These are phyloP conservation scores for Agonum fuliginosum DNA, from an alignment of 2,888 invertebrate genomes.

Conservation along the genomic window DNA sequence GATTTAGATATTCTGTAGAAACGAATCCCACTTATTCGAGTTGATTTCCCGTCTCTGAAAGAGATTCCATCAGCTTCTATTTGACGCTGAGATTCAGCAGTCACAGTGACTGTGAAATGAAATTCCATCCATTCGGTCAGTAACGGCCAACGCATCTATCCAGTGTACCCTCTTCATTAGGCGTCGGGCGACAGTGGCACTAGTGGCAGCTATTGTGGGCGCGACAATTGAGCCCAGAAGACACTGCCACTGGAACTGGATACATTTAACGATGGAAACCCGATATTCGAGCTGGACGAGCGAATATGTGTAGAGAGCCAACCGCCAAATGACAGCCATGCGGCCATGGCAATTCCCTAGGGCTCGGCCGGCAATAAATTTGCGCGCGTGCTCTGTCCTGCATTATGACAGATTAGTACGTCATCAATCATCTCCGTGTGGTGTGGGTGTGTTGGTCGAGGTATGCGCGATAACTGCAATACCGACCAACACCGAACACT, in stretches of 20 bases:
- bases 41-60: not conserved
- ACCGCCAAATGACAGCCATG: slow-evolving; percentile 54
- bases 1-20: slow-evolving; percentile 30
- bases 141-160: not conserved
- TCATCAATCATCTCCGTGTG: slow-evolving; percentile 71
- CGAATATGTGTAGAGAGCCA: not conserved
- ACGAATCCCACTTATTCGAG: not conserved
- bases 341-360: slow-evolving; percentile 53
- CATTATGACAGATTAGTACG: slow-evolving; percentile 72
- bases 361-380: slow-evolving; percentile 68
- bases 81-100: not conserved
- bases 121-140: slow-evolving; percentile 38
- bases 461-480: slow-evolving; percentile 51
- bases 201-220: slow-evolving; percentile 34
- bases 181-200: not conserved
- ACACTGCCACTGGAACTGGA: slow-evolving; percentile 47
- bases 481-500: slow-evolving; percentile 2
- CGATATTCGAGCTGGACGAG: slow-evolving; percentile 6
- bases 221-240: slow-evolving; percentile 35
- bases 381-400: slow-evolving; percentile 69
- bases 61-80: slow-evolving; percentile 18
- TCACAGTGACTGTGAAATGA: slow-evolving; percentile 5
- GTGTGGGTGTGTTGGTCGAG: slow-evolving; percentile 22
- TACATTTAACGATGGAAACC: slow-evolving; percentile 54
- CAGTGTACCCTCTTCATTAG: slow-evolving; percentile 42